Evolutionary conservation across 2,113 vertebrate genomes (phyloP).

Genomic region (Passer domesticus): DNA sequence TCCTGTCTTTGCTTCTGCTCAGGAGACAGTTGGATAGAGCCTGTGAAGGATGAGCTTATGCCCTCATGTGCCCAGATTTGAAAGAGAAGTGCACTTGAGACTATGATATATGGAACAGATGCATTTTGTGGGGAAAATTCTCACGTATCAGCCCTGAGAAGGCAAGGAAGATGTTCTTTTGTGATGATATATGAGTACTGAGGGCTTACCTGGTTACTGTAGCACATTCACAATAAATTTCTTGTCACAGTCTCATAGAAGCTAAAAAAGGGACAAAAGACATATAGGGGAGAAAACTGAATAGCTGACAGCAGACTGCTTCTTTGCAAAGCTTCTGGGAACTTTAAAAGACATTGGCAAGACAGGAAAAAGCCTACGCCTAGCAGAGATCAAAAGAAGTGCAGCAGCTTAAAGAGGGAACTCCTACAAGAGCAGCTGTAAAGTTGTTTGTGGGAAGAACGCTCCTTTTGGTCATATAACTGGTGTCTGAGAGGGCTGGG

Average conservation of each 20-base stretch:
- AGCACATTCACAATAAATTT: background rate
- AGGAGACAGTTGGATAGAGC: background rate
- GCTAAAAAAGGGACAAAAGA: background rate
- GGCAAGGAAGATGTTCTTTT: background rate
- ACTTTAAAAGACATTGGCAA: background rate
- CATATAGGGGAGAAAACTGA: background rate
- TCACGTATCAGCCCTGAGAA: background rate
- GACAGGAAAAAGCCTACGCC: background rate
- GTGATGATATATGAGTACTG: background rate
- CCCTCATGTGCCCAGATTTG: background rate
- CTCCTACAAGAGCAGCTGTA: background rate
- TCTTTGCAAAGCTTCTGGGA: background rate
- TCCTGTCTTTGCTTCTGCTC: background rate
- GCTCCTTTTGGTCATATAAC: constrained; percentile 5
- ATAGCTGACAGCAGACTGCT: background rate
- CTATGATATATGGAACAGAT: background rate
- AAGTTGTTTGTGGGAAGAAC: background rate
- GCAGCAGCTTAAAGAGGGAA: background rate
- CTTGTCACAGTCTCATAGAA: background rate
- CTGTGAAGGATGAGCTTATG: background rate
- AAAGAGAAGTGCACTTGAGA: background rate
- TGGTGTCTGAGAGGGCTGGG: background rate
- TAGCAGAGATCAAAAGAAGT: constrained; percentile 28
- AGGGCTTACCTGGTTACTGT: background rate
- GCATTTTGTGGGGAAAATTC: background rate